These are phyloP conservation scores for Aleiodes sp. DNA, from an alignment of 1,140 invertebrate species.

Conservation along the genomic window DNA sequence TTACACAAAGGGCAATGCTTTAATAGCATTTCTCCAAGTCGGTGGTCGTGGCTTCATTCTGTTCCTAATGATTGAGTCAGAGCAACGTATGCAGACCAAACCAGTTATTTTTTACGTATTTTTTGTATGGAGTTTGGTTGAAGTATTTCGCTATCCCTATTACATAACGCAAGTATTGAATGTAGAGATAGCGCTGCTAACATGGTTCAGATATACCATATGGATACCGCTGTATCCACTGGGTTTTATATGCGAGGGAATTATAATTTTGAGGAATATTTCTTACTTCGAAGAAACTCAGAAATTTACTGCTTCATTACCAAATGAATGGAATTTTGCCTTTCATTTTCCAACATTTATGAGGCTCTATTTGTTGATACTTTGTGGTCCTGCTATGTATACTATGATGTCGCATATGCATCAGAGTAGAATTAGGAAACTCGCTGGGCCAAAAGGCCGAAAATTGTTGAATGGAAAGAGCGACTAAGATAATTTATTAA, in stretches of 20 bases:
- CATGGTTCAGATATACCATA: slow-evolving; percentile 90
- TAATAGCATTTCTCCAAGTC: slow-evolving; percentile 77
- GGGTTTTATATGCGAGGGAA: slow-evolving; percentile 88
- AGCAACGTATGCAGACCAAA: slow-evolving; percentile 86
- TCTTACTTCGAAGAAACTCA: slow-evolving; percentile 89
- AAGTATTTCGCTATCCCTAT: slow-evolving; percentile 90
- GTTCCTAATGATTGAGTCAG: slow-evolving; percentile 84
- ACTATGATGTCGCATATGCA: slow-evolving; percentile 84
- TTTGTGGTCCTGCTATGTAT: slow-evolving; percentile 79
- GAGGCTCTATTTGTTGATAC: slow-evolving; percentile 79
- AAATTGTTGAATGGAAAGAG: not conserved
- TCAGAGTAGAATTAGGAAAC: slow-evolving; percentile 71
- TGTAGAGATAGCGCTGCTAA: slow-evolving; percentile 79
- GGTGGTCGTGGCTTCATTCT: slow-evolving; percentile 81
- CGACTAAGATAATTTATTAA: not conserved
- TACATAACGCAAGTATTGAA: slow-evolving; percentile 86
- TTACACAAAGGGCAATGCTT: slow-evolving; percentile 79
- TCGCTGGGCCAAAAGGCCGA: slow-evolving; percentile 49
- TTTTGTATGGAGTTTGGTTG: slow-evolving; percentile 81
- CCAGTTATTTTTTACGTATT: slow-evolving; percentile 90
- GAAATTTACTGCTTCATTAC: slow-evolving; percentile 79
- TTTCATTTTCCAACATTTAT: slow-evolving; percentile 87
- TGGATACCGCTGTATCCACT: slow-evolving; percentile 94
- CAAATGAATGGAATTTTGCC: slow-evolving; percentile 86
- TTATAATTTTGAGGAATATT: slow-evolving; percentile 82